Evolutionary conservation across 2,888 invertebrate species (phyloP), one percentile per base, ranked within the genome.

Genomic region (Drosophila affinis): DNA sequence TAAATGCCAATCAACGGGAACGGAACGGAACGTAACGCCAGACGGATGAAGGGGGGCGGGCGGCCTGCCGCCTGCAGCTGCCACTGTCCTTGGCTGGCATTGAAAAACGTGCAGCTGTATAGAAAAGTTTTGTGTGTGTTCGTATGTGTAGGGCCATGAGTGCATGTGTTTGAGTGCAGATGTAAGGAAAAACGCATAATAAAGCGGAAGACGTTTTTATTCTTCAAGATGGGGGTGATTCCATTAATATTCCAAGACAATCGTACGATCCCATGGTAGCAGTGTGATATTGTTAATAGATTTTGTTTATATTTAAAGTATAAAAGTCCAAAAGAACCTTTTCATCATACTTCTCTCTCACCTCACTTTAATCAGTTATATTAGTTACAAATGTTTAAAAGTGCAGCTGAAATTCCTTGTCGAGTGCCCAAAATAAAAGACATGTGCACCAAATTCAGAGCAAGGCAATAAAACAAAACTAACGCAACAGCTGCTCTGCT

Each of bases 401-500:
- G 9, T 24, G 44, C 47, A 52, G 67, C 53, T 59, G 67, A 14
- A 46, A 52, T 39, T 51, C 17, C 18, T 44, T 24, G 24, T 7
- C 39, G 34, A 65, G 32, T 21, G 48, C 54, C 48, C 17, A 39
- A 51, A 60, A 29, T 45, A 18, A 58, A n/a, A 21, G 57, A 53
- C 24, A 57, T 78, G 62, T 64, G 60, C 61, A 62, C 63, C 56
- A 46, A 46, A 68, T 60, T 49, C 56, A 54, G 44, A 63, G 55
- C 48, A 56, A 81, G 78, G 76, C 72, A 80, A 72, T 67, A 48
- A 79, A 82, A 71, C 44, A 52, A 29, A 46, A 82, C 69, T 34
- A 51, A 32, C 51, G 45, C 27, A 56, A 56, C 80, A 78, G 83
- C 86, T 68, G 77, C 65, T 63, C 68, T 48, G 45, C 14, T 21